These are phyloP conservation scores for Dicranocentrus wangi DNA, from an alignment of 2,888 invertebrate genomes.

Conservation along the genomic window DNA sequence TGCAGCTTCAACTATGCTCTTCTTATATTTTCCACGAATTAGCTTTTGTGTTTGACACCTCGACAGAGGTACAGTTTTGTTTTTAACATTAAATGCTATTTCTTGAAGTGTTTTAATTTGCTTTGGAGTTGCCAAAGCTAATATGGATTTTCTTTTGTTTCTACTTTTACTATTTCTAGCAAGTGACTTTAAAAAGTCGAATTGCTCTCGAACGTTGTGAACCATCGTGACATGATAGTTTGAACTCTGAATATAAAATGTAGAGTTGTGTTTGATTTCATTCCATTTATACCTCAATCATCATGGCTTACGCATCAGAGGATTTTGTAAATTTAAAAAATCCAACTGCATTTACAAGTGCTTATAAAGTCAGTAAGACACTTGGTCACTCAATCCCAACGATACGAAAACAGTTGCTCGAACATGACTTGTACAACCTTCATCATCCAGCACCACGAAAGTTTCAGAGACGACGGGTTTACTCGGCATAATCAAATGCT, in stretches of 20 bases:
- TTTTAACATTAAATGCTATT: constrained; percentile 16
- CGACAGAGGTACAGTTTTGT: constrained; percentile 11
- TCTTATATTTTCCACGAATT: constrained; percentile 9
- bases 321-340: neutral
- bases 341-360: constrained; percentile 26
- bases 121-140: constrained; percentile 1
- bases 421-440: constrained; percentile 73
- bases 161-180: constrained; percentile 1
- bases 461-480: constrained; percentile 47
- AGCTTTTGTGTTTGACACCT: neutral
- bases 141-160: neutral
- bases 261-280: too few relatives aligned
- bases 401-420: neutral
- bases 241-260: constrained; percentile 10
- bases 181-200: constrained; percentile 35
- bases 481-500: constrained; percentile 39
- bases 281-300: constrained; percentile 3
- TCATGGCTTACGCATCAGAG: constrained; percentile 20
- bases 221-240: constrained; percentile 1
- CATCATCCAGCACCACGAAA: constrained; percentile 37
- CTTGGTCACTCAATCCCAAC: neutral
- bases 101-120: constrained; percentile 38
- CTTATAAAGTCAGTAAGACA: constrained; percentile 7
- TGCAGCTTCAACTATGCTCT: neutral
- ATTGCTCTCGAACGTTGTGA: neutral